phyloP scores from a whole-genome alignment of 2,113 vertebrate genomes.

The Albula glossodonta region DNA sequence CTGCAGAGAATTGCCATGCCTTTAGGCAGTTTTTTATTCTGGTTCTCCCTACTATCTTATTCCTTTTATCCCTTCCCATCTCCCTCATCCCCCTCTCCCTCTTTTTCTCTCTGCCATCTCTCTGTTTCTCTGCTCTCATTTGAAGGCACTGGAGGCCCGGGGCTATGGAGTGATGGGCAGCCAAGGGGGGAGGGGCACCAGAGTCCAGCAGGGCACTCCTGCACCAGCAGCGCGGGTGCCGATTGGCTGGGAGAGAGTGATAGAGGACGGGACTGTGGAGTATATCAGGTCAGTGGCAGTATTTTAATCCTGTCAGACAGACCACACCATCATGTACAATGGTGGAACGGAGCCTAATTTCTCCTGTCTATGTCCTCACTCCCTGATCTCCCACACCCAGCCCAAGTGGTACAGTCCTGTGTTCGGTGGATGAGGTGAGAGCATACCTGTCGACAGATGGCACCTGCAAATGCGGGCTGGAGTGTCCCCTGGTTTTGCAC shows the following conservation, averaged over 20 bases:
- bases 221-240: conserved; percentile 56
- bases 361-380: conserved; percentile 39
- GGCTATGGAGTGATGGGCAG: conserved; percentile 68
- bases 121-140: not conserved
- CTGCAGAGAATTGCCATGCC: too few species aligned
- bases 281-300: conserved; percentile 60
- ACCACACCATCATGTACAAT: not conserved
- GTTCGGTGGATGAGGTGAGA: conserved; percentile 82
- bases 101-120: conserved; percentile 5
- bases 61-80: not conserved
- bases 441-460: conserved; percentile 84
- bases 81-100: conserved; percentile 11
- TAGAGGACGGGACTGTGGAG: conserved; percentile 62
- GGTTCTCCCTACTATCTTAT: not conserved
- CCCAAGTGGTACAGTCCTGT: conserved; percentile 79
- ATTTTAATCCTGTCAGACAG: not conserved
- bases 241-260: conserved; percentile 63
- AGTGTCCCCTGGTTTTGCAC: conserved; percentile 83
- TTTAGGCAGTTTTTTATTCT: too few species aligned
- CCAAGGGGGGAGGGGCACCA: conserved; percentile 59
- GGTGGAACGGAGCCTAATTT: not conserved
- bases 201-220: conserved; percentile 58
- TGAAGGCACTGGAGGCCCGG: conserved; percentile 56
- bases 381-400: conserved; percentile 31
- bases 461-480: conserved; percentile 89